Base-by-base conservation (phyloP, 2,113 vertebrate species). In the Willisornis vidua region DNA sequence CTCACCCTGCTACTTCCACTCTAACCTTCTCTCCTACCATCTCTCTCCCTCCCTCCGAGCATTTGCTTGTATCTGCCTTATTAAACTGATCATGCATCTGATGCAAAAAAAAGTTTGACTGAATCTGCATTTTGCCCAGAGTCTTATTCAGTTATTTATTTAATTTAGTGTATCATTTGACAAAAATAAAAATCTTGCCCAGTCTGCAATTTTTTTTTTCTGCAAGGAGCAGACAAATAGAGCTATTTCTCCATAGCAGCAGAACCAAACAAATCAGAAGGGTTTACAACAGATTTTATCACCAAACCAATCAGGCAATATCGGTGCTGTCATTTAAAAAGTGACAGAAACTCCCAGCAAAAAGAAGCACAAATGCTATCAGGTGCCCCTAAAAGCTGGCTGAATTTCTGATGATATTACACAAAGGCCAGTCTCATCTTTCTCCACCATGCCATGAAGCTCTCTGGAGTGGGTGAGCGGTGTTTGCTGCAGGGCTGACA, bases 71-170 rank as follows among this genome's bases (percentile, higher is more conserved):
- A 78, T 82, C 31, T 79, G 62, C 41, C 57, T 89, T 90, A 87
- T 82, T 89, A 90, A 94, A 94, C 52, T 54, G 70, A 93, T 93
- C 72, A 52, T 87, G 85, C 77, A 61, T 76, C 58, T 52, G 54
- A 90, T 90, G 62, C 33, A 82, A 94, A 88, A 87, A 94, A 96
- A 89, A 80, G 74, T 85, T 89, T 80, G 80, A 89, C 73, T 87
- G 75, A 93, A 94, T 89, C 54, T 63, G 77, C 79, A 89, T 90
- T 92, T 90, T 96, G 77, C 84, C 70, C 0, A 2, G 62, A 71
- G 76, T 59, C 58, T 91, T 70, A 22, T 33, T 85, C 9, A 65
- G 73, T 95, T 91, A 46, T 95, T 93, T 89, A 89, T 95, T 93
- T 85, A 37, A 66, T 81, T 88, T 67, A 41, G 57, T 37, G 51